Evolutionary conservation across 2,113 vertebrate genomes (phyloP), one percentile per base, ranked within the genome.

Genomic region (Ariopsis seemanni): DNA sequence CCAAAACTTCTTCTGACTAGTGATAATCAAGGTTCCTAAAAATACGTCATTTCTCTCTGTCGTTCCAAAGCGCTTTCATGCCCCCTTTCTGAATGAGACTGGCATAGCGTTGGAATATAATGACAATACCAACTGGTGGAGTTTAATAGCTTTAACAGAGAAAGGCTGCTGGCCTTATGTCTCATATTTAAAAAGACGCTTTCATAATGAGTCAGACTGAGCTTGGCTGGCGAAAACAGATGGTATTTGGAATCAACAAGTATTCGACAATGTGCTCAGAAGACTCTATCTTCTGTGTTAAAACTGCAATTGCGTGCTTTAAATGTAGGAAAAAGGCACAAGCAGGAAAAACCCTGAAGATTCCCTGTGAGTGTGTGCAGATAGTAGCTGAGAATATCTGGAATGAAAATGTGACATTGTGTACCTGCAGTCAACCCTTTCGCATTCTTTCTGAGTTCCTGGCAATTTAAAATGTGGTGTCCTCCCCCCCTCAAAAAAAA

Each of bases 131-230:
- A 85, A 94, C 90, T 92, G 92, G 89, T 85, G 90, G 81, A 91
- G 88, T 88, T 84, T 94, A 93, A 94, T 94, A 91, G 90, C 84
- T 95, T 94, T 94, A 93, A 91, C 93, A 94, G 94, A 92, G 65
- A 88, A 80, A 84, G 89, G 86, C 86, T 83, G 82, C 52, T 58
- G 65, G 83, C 85, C 86, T 90, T 92, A 92, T 90, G 91, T 91
- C 90, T 90, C 83, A 58, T 87, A 86, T 93, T 94, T 87, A 89
- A 94, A 93, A 90, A 89, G 84, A 85, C n/a, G 63, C 87, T 91
- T 93, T 92, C 81, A 69, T 91, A 91, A 90, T 88, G 88, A 93
- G 90, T 90, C 89, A 63, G 78, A 87, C 89, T 53, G 86, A 92
- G 90, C 80, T 90, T 87, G 90, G 91, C 89, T 82, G 77, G 42